phyloP scores from a whole-genome alignment of 2,113 vertebrate species.

The Brachyhypopomus gauderio region DNA sequence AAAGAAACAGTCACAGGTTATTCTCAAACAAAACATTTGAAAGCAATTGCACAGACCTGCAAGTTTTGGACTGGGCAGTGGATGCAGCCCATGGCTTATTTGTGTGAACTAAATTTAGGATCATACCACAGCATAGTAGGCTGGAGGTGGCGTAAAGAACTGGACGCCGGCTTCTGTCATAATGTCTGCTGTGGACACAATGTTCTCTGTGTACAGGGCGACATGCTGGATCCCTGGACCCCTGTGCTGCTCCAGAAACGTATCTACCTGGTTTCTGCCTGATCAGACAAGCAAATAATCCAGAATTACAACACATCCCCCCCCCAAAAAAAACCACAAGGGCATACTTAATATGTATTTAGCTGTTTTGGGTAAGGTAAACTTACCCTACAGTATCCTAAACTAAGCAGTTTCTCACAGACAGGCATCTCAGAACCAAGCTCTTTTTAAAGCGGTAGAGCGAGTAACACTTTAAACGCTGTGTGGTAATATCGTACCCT shows the following conservation, averaged over 20 bases:
- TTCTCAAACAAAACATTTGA: too few species aligned
- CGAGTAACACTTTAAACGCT: too few species aligned
- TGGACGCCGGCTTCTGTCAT: conserved; percentile 72
- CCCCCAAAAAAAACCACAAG: not conserved
- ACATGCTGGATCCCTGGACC: conserved; percentile 89
- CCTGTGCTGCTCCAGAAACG: conserved; percentile 82
- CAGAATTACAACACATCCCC: not conserved
- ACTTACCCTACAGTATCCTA: too few species aligned
- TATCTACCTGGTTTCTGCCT: conserved; percentile 86
- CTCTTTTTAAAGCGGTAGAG: too few species aligned
- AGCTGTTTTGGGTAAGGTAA: too few species aligned
- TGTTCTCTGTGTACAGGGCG: conserved; percentile 80
- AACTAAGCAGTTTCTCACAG: too few species aligned
- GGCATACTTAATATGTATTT: too few species aligned
- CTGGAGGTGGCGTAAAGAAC: conserved; percentile 80
- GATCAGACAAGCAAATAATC: not conserved
- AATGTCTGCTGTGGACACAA: conserved; percentile 70
- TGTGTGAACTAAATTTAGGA: not conserved
- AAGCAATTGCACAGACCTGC: too few species aligned
- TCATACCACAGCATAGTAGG: conserved; percentile 82
- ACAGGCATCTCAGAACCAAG: too few species aligned
- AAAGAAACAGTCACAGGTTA: too few species aligned
- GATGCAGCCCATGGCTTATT: not conserved
- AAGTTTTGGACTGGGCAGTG: too few species aligned
- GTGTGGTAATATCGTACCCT: conserved; percentile 52